phyloP scores from a whole-genome alignment of 1,140 invertebrate species.

The Neocloeon triangulifer region DNA sequence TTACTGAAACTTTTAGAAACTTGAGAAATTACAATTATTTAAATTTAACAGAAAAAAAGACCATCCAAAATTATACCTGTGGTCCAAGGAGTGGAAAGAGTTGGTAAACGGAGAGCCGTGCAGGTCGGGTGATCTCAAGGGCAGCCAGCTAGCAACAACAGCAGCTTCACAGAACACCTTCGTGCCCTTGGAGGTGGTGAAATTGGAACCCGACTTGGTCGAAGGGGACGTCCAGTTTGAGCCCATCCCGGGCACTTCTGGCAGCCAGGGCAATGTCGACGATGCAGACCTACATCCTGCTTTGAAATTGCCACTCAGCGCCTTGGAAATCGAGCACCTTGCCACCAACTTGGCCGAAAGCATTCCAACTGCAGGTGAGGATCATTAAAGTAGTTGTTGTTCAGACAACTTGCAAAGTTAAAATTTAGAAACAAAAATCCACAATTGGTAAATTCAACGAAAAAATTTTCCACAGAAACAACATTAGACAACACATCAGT shows the following conservation, averaged over 20 bases:
- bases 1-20: conserved; percentile 27
- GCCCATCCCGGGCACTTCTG: too few relatives aligned
- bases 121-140: conserved; percentile 13
- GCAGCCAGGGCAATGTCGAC: too few relatives aligned
- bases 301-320: conserved; percentile 8
- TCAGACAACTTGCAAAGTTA: too few relatives aligned
- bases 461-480: too few relatives aligned
- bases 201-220: conserved; percentile 22
- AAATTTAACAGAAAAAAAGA: conserved; percentile 6
- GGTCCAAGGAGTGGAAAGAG: conserved; percentile 62
- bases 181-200: conserved; percentile 19
- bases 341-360: conserved; percentile 5
- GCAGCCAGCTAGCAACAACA: conserved; percentile 1
- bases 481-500: too few relatives aligned
- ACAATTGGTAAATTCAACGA: too few relatives aligned
- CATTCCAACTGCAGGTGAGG: conserved; percentile 5
- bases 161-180: conserved; percentile 16
- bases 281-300: conserved; percentile 9
- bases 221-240: too few relatives aligned
- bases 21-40: conserved; percentile 46
- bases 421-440: too few relatives aligned
- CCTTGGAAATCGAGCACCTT: conserved; percentile 8
- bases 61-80: conserved; percentile 32
- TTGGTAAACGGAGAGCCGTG: conserved; percentile 16
- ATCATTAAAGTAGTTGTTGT: too few relatives aligned